Evolutionary conservation across 2,113 vertebrate species (phyloP), one percentile per base, ranked within the genome.

Genomic region (Vulpes vulpes): DNA sequence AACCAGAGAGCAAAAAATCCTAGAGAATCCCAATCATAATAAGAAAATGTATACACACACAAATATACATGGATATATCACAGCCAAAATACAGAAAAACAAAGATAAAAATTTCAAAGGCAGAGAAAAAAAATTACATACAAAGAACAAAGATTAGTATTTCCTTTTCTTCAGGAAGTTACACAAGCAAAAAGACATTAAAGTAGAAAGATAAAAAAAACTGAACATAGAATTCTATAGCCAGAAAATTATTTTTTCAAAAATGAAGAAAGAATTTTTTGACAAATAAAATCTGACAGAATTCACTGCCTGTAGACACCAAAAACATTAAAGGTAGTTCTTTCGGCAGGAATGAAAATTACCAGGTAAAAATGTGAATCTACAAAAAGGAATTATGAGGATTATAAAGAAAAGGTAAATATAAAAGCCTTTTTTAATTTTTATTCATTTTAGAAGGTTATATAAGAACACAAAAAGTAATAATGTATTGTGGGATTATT

Each of bases 381-480:
- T 60, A 87, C 14, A 62, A 78, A 91, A 82, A 96, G 22, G 74
- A 82, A 87, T 67, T 9, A 86, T 69, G 23, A 78, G 22, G 60
- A 91, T 8, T 91, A 49, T 62, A 79, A 78, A 78, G 17, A 89
- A 17, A 89, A 94, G n/a, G 8, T 67, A 91, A 91, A 27, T 38
- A 91, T 23, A 85, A 69, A 91, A 69, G 27, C 51, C 59, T 67
- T 64, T 35, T 57, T 43, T 85, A 35, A 87, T 19, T 79, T 91
- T 83, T 88, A 80, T 17, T 92, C 55, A 92, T 60, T 85, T 79
- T 69, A 80, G 11, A 89, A 74, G 49, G 23, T 17, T 73, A 84
- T 38, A 69, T 27, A 94, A 94, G 43, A 91, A 69, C 30, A n/a
- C 71, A 95, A 87, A 67, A 93, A 94, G 57, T 85, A 94, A 60